Evolutionary conservation across 2,113 vertebrate species (phyloP), one percentile per base, ranked within the genome.

Genomic region (Sinocyclocheilus maitianheensis): DNA sequence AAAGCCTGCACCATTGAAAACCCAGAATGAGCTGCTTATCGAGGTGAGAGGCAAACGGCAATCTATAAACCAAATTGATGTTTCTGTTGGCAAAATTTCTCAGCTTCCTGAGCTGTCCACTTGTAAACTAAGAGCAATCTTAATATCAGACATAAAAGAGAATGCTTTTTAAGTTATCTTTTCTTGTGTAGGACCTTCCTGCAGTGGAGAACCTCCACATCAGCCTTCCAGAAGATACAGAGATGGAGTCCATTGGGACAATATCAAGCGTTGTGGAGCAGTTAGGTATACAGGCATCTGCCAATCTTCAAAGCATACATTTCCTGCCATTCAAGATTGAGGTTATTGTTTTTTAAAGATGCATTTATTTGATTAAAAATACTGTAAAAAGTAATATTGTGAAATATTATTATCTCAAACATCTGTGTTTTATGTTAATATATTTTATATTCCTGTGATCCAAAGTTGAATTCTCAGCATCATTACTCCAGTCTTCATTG

Each of bases 261-360:
- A 89, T 89, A 76, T 89, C 88, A 8, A 85, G 86, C 51, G 80
- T 89, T 63, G 62, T 89, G 67, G 88, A 89, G 43, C 79, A 87
- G 43, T 77, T 89, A n/a, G 88, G 88, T 89, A 83, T 60, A 65
- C 12, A 7, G 26, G 46, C 22, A 12, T 76, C 67, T 71, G 8
- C 16, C 67, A 71, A 18, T 26, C 6, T 7, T 37, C 30, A 37
- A 69, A 8, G 30, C 12, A 6, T 74, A 12, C 58, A n/a, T 60
- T 60, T 22, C 7, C 58, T 60, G 9, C 7, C 0, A 1, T 22
- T n/a, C 55, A 58, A 58, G 55, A 58, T 60, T 60, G 58, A 60
- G 20, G 58, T 60, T 22, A 22, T 8, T 2, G 2, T 60, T n/a
- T n/a, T 22, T 60, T 18, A 55, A 55, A 22, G 6, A 10, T n/a